phyloP scores from a whole-genome alignment of 2,888 invertebrate species.

The Taphrorychus bicolor region DNA sequence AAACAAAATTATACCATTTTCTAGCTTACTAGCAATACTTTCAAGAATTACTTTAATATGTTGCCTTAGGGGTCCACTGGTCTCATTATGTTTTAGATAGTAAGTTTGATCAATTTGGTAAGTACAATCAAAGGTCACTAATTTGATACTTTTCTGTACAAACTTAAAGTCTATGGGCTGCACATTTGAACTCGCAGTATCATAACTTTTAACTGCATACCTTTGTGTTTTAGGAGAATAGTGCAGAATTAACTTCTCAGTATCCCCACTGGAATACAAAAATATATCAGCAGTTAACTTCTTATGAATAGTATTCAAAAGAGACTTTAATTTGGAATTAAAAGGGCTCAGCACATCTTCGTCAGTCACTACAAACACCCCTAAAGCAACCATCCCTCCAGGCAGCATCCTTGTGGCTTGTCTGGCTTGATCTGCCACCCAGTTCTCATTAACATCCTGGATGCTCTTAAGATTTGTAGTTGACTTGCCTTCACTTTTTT shows the following conservation, averaged over 20 bases:
- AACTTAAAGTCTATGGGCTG: slow-evolving; percentile 82
- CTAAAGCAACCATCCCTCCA: slow-evolving; percentile 85
- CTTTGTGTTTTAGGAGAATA: slow-evolving; percentile 64
- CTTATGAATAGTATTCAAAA: slow-evolving; percentile 66
- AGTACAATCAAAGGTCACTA: slow-evolving; percentile 78
- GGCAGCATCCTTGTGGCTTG: slow-evolving; percentile 90
- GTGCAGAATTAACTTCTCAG: slow-evolving; percentile 72
- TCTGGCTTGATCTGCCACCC: slow-evolving; percentile 82
- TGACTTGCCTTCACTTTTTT: slow-evolving; percentile 47
- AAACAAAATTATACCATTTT: slow-evolving; percentile 73
- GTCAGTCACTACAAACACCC: slow-evolving; percentile 77
- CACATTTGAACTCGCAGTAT: slow-evolving; percentile 64
- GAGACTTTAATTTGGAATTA: slow-evolving; percentile 66
- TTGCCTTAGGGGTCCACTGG: slow-evolving; percentile 70
- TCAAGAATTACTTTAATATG: slow-evolving; percentile 71
- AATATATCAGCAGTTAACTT: slow-evolving; percentile 64
- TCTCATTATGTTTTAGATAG: slow-evolving; percentile 69
- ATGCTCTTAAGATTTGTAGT: slow-evolving; percentile 53
- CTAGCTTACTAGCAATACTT: slow-evolving; percentile 66
- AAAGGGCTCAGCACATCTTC: slow-evolving; percentile 69
- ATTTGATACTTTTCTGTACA: slow-evolving; percentile 71
- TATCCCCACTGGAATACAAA: slow-evolving; percentile 67
- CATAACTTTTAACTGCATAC: slow-evolving; percentile 71
- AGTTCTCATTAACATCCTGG: slow-evolving; percentile 69
- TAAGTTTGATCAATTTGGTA: slow-evolving; percentile 79